Evolutionary conservation across 2,797 vertebrate genomes (phyloP).

Genomic region (Rhadinocentrus ornatus): DNA sequence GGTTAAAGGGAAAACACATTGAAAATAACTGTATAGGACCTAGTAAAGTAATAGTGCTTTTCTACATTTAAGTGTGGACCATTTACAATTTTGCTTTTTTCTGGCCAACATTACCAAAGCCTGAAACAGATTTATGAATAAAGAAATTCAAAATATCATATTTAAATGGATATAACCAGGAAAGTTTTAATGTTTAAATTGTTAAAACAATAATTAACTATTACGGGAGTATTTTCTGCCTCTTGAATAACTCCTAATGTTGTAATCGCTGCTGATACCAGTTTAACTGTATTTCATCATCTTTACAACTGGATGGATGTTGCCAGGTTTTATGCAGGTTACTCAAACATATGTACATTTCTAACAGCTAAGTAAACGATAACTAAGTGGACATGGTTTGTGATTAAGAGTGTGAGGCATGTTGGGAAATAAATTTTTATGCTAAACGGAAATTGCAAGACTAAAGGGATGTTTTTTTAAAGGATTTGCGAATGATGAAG

Average conservation of each 20-base stretch:
- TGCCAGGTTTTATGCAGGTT: not conserved
- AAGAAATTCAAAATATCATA: too few relatives aligned
- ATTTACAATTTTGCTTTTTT: not conserved
- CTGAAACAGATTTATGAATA: too few relatives aligned
- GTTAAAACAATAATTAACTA: not conserved
- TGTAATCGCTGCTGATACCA: not conserved
- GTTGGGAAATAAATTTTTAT: not conserved
- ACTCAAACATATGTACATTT: not conserved
- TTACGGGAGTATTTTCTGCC: not conserved
- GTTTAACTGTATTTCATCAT: not conserved
- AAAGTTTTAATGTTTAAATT: too few relatives aligned
- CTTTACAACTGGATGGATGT: not conserved
- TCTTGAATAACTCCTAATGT: not conserved
- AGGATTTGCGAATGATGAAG: not conserved
- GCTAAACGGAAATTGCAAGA: not conserved
- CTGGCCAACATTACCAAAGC: too few relatives aligned
- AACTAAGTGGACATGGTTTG: not conserved
- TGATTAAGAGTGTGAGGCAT: not conserved
- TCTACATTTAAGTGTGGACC: not conserved
- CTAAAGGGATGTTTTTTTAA: not conserved
- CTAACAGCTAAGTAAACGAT: not conserved
- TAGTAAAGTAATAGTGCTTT: not conserved
- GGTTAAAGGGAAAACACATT: not conserved
- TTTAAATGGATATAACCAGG: too few relatives aligned
- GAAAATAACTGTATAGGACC: not conserved